These are phyloP conservation scores for Sinhomidia bicolor DNA, from an alignment of 2,888 invertebrate species.

Conservation along the genomic window DNA sequence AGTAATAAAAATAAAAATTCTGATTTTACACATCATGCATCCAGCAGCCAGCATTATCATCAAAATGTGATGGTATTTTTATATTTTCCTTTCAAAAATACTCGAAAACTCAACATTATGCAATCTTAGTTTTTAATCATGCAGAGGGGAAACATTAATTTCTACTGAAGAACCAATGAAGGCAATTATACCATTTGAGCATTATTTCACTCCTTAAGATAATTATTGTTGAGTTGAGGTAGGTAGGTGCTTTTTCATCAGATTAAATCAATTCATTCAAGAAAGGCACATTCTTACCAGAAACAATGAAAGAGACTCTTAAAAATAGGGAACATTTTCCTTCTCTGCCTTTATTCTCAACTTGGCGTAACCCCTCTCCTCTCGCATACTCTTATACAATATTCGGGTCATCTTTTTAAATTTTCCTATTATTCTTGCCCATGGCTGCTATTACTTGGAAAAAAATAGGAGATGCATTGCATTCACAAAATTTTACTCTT, in stretches of 20 bases:
- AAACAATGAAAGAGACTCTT: slow-evolving; percentile 41
- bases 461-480: neutral
- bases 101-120: neutral
- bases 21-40: neutral
- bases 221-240: slow-evolving; percentile 58
- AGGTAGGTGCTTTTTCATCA: slow-evolving; percentile 59
- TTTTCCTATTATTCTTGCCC: slow-evolving; percentile 43
- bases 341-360: neutral
- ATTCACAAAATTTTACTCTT: neutral
- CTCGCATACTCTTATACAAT: neutral
- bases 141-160: neutral
- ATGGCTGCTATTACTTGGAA: neutral
- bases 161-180: slow-evolving; percentile 48
- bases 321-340: slow-evolving; percentile 18
- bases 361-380: neutral
- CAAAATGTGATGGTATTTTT: neutral
- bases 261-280: slow-evolving; percentile 67
- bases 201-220: slow-evolving; percentile 63
- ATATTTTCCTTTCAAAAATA: neutral
- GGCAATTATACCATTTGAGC: slow-evolving; percentile 67
- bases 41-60: neutral
- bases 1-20: neutral
- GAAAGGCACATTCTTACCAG: slow-evolving; percentile 8
- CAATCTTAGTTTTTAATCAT: slow-evolving; percentile 56
- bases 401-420: neutral